Evolutionary conservation across 2,888 invertebrate genomes (phyloP).

Genomic region (Steinernema scapterisci): DNA sequence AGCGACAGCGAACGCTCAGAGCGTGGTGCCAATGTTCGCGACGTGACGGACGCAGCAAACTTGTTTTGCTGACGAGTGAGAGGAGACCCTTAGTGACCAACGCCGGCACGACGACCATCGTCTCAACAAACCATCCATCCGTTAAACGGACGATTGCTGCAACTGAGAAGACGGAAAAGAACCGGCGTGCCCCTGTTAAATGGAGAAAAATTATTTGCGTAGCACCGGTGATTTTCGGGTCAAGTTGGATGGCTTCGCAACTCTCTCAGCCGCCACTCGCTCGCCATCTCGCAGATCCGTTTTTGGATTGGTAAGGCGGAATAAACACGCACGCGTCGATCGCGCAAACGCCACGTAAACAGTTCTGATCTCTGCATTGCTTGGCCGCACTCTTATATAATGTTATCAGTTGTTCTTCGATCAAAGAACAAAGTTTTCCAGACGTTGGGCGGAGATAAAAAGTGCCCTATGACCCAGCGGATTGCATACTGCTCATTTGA

Average conservation of each 20-base stretch:
- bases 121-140: too few relatives aligned
- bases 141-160: not conserved
- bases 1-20: too few relatives aligned
- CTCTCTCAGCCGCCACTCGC: not conserved
- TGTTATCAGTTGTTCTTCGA: not conserved
- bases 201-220: not conserved
- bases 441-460: conserved; percentile 5
- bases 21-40: too few relatives aligned
- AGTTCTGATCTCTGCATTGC: not conserved
- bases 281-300: not conserved
- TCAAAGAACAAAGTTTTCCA: conserved; percentile 28
- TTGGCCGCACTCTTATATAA: conserved; percentile 4
- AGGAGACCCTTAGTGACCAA: too few relatives aligned
- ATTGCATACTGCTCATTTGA: not conserved
- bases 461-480: conserved; percentile 5
- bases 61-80: too few relatives aligned
- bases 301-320: not conserved
- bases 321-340: not conserved
- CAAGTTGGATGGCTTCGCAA: not conserved
- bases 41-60: too few relatives aligned
- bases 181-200: not conserved
- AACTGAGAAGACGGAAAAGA: conserved; percentile 2
- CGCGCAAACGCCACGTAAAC: conserved; percentile 1
- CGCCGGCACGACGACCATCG: too few relatives aligned
- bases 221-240: not conserved